Evolutionary conservation across 2,888 invertebrate genomes (phyloP).

Genomic region (Synanthedon formicaeformis): DNA sequence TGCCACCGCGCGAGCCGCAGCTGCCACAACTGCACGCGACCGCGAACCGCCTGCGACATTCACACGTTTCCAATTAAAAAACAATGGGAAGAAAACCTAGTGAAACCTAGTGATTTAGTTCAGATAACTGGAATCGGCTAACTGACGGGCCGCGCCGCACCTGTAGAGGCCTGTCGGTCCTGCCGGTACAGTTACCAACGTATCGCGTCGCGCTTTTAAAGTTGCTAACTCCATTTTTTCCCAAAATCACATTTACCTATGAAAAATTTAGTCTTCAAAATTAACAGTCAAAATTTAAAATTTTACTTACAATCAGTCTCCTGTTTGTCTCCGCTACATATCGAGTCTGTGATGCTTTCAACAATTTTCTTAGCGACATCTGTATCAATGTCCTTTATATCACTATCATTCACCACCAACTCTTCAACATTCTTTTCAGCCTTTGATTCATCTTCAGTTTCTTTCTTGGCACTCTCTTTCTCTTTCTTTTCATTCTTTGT

Average conservation of each 20-base stretch:
- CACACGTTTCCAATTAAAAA: neutral
- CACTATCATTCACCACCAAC: conserved; percentile 51
- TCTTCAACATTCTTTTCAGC: conserved; percentile 36
- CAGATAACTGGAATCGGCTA: no score
- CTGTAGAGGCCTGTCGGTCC: no score
- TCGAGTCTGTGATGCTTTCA: conserved; percentile 86
- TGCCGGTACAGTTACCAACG: no score
- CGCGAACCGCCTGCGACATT: conserved; percentile 79
- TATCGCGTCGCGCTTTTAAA: no score
- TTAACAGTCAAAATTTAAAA: neutral
- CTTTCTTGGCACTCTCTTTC: conserved; percentile 44
- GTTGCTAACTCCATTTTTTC: no score
- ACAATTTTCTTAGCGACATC: conserved; percentile 93
- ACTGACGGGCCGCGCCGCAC: no score
- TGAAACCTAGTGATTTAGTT: neutral
- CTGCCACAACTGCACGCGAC: conserved; percentile 87
- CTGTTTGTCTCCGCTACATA: conserved; percentile 79
- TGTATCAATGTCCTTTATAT: conserved; percentile 72
- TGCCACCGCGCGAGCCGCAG: conserved; percentile 91
- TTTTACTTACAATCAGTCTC: conserved; percentile 72
- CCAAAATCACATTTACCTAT: no score
- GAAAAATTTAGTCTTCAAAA: no score
- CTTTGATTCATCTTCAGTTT: conserved; percentile 18
- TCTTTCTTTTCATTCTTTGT: conserved; percentile 33
- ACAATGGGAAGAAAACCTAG: conserved; percentile 6